A percentile compares a stretch with the other conserved stretches of the same genome.
Conservation (phyloP, 1,140 invertebrate genomes). For the Penaeus indicus region DNA sequence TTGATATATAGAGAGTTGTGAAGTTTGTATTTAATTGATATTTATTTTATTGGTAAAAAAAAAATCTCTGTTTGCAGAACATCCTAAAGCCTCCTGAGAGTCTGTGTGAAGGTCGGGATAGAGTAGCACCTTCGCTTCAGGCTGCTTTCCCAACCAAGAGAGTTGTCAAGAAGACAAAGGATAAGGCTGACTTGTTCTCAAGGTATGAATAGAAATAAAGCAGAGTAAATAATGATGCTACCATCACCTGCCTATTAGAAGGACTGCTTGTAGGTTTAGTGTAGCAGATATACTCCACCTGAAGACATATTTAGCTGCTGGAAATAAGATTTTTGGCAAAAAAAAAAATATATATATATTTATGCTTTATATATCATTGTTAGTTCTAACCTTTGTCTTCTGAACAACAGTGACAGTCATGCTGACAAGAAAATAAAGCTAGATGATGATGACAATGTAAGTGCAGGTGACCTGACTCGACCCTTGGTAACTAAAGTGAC, state of each 20-base stretch:
- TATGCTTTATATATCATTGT: not conserved
- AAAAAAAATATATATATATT: not conserved
- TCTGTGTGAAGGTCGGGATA: slow-evolving; percentile 12
- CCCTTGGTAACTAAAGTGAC: slow-evolving; percentile 45
- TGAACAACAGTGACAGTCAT: not conserved
- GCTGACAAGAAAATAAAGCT: slow-evolving; percentile 28
- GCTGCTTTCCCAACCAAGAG: slow-evolving; percentile 34
- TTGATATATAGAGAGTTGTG: not conserved
- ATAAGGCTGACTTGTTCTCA: slow-evolving; percentile 30
- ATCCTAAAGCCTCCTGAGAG: slow-evolving; percentile 43
- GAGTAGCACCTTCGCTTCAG: not conserved
- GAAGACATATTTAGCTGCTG: too few relatives aligned
- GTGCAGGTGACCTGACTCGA: slow-evolving; percentile 33
- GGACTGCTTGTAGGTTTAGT: too few relatives aligned
- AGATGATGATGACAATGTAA: slow-evolving; percentile 31
- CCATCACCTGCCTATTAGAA: too few relatives aligned
- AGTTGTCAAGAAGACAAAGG: slow-evolving; percentile 31
- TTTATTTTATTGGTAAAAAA: not conserved
- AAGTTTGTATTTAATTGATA: not conserved
- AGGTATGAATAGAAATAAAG: slow-evolving; percentile 16
- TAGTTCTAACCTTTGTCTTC: not conserved
- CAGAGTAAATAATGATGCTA: not conserved
- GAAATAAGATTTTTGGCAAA: too few relatives aligned
- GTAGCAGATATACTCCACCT: too few relatives aligned
- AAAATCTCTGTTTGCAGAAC: not conserved